Base-by-base conservation (phyloP, 2,113 vertebrate species). In the Petroica traversi region DNA sequence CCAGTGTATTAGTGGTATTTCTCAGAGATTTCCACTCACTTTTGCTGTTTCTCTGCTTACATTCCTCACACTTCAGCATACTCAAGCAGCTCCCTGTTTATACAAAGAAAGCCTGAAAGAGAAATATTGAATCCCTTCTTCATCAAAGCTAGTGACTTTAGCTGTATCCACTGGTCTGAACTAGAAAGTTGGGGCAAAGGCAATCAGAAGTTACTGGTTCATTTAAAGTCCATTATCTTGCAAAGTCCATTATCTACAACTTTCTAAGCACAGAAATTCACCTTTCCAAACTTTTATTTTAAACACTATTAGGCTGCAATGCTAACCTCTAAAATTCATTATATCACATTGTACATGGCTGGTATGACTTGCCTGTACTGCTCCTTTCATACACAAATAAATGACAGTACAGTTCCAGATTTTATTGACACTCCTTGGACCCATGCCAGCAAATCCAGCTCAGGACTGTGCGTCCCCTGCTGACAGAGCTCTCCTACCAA, bases 1-100 rank as follows among this genome's bases (percentile, higher is more conserved):
- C 51, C 64, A 77, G 3, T 45, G 36, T 88, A 88, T 86, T 83
- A 88, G 34, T 33, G 71, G 51, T 26, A 74, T 61, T 93, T 96
- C 74, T 95, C 51, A 58, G 34, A 91, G 62, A 92, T 66, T 96
- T 92, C 78, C 48, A 89, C 67, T 91, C 2, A 3, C 36, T 92
- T 77, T 43, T 88, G 55, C 55, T 55, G 31, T 36, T 93, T 83
- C 67, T 71, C 68, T 88, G 40, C 40, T 85, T 55, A 33, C 64
- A 83, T 80, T 86, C 55, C 63, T 83, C 62, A 74, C 36, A 26
- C 43, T 89, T 79, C 55, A 88, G 71, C 81, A 83, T 62, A 73
- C 59, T 83, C 59, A 80, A 90, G 75, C 38, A 90, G 59, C 78
- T 92, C 87, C 74, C 55, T 88, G 33, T 58, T 94, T 89, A 92